phyloP scores from a whole-genome alignment of 2,113 vertebrate species.

The Mugil cephalus region DNA sequence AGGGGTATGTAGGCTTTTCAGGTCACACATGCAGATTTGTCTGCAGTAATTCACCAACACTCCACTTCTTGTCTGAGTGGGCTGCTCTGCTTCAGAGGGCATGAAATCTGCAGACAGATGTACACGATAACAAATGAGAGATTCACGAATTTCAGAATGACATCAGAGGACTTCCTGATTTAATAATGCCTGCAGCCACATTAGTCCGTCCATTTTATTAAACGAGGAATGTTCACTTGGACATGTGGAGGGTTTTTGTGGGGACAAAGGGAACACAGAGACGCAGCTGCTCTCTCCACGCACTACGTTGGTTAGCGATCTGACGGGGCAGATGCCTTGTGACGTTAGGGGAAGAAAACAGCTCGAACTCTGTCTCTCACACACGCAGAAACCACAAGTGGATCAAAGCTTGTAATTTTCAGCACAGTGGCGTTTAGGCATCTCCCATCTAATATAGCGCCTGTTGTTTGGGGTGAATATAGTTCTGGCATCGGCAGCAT shows the following conservation, averaged over 20 bases:
- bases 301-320: constrained; percentile 23
- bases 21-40: constrained; percentile 29
- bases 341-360: constrained; percentile 29
- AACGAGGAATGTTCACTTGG: constrained; percentile 21
- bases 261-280: constrained; percentile 37
- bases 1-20: constrained; percentile 21
- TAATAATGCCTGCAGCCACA: constrained; percentile 10
- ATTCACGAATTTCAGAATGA: constrained; percentile 4
- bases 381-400: constrained; percentile 56
- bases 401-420: constrained; percentile 76
- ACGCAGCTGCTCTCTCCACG: constrained; percentile 15
- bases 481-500: constrained; percentile 51
- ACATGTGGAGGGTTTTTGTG: constrained; percentile 22
- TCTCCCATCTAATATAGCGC: constrained; percentile 63
- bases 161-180: constrained; percentile 56
- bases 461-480: constrained; percentile 61
- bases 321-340: constrained; percentile 38
- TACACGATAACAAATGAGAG: not conserved
- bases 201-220: constrained; percentile 40
- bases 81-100: constrained; percentile 23
- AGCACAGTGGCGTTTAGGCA: constrained; percentile 17
- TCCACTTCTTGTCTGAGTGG: constrained; percentile 24
- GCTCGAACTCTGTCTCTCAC: constrained; percentile 33
- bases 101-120: constrained; percentile 23
- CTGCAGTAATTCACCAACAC: constrained; percentile 2